Conservation (phyloP, 2,888 invertebrate genomes). For the Cataglyphis altisquamis region DNA sequence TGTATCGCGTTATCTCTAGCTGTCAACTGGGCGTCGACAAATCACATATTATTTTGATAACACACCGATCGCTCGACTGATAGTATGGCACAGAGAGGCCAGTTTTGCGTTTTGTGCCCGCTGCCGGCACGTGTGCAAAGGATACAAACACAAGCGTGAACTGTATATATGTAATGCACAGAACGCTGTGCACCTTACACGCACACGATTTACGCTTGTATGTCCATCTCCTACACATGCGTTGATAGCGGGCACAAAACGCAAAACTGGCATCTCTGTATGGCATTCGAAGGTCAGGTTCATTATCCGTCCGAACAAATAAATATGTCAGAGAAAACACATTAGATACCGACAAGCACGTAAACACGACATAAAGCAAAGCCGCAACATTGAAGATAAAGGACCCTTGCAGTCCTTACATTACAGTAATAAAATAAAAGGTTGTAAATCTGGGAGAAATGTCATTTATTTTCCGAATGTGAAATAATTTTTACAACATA, state of each 20-base stretch:
- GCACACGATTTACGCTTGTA: too few species aligned
- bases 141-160: too few species aligned
- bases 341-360: background rate
- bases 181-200: too few species aligned
- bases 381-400: background rate
- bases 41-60: constrained; percentile 16
- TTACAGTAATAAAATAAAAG: background rate
- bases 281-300: constrained; percentile 15
- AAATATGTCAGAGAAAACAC: constrained; percentile 1
- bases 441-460: background rate
- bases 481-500: too few species aligned
- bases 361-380: background rate
- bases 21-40: background rate
- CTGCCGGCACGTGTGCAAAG: too few species aligned
- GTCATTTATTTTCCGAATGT: background rate
- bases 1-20: background rate
- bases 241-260: too few species aligned
- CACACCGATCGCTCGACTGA: background rate
- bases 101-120: too few species aligned
- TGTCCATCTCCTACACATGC: too few species aligned
- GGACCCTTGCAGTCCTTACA: background rate
- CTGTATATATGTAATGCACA: too few species aligned
- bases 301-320: background rate
- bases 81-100: background rate
- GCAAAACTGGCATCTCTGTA: too few species aligned